Evolutionary conservation across 2,888 invertebrate species (phyloP).

Genomic region (Odontocerum albicorne): DNA sequence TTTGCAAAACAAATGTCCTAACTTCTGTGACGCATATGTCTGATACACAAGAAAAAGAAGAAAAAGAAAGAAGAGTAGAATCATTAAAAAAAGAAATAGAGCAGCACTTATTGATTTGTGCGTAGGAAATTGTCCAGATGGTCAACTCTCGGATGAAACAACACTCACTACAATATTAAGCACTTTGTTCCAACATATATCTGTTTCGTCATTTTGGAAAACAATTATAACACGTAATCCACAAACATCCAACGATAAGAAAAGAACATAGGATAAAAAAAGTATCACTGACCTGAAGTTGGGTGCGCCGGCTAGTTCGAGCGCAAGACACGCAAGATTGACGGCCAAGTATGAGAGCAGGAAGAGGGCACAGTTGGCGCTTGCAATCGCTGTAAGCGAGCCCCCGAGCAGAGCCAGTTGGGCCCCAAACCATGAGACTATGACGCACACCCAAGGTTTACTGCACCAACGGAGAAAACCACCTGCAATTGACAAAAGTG

Average conservation of each 20-base stretch:
- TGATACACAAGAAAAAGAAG: too few relatives aligned
- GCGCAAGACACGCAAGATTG: slow-evolving; percentile 92
- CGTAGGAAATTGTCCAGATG: too few relatives aligned
- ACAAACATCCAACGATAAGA: neutral
- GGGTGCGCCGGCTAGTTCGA: slow-evolving; percentile 96
- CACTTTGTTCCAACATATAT: neutral
- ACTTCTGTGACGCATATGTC: too few relatives aligned
- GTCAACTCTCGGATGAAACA: too few relatives aligned
- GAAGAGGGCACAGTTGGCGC: slow-evolving; percentile 95
- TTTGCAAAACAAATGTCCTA: too few relatives aligned
- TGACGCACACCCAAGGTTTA: slow-evolving; percentile 48
- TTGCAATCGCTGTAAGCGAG: slow-evolving; percentile 93
- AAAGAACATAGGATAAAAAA: too few relatives aligned
- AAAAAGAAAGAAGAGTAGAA: too few relatives aligned
- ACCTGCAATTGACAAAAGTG: slow-evolving; percentile 42
- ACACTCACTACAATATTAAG: neutral
- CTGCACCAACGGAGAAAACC: slow-evolving; percentile 50
- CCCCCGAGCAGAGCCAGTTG: slow-evolving; percentile 89
- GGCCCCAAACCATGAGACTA: slow-evolving; percentile 75
- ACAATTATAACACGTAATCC: neutral
- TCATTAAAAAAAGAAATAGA: too few relatives aligned
- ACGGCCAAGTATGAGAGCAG: slow-evolving; percentile 95
- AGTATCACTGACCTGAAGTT: slow-evolving; percentile 81
- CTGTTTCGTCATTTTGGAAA: neutral
- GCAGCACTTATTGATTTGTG: too few relatives aligned